Percentiles rank a stretch among this genome's conserved stretches.
These are phyloP conservation scores for Alosa alosa DNA, from an alignment of 2,113 vertebrate genomes.

Conservation along the genomic window DNA sequence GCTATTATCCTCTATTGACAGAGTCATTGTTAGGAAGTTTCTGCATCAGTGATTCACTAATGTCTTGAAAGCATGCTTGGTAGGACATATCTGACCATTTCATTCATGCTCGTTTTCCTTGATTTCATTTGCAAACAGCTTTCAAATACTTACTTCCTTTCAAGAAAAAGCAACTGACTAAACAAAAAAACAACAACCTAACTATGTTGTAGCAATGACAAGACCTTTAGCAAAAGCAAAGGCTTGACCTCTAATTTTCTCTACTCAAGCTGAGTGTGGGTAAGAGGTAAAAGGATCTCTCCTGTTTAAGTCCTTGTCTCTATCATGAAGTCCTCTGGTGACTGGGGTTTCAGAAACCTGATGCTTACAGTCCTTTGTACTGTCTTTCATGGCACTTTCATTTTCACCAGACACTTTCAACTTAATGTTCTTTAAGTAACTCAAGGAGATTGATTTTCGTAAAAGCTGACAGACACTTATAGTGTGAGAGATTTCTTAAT, in stretches of 20 bases:
- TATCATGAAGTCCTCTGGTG: not conserved
- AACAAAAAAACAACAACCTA: not conserved
- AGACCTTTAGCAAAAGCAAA: not conserved
- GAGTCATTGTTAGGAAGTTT: conserved; percentile 58
- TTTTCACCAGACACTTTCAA: conserved; percentile 24
- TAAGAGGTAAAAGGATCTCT: conserved; percentile 42
- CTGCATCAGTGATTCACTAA: conserved; percentile 58
- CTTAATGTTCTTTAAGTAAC: conserved; percentile 39
- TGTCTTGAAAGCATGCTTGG: conserved; percentile 59
- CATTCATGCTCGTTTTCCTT: conserved; percentile 53
- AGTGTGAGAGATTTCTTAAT: conserved; percentile 43
- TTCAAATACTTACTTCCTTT: conserved; percentile 19
- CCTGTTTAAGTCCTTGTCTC: conserved; percentile 21
- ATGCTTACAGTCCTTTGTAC: conserved; percentile 36
- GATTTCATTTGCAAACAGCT: conserved; percentile 21
- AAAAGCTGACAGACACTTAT: conserved; percentile 35
- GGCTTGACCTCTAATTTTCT: conserved; percentile 29
- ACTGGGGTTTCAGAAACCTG: conserved; percentile 38
- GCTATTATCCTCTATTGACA: conserved; percentile 64
- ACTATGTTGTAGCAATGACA: not conserved
- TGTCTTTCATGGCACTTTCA: conserved; percentile 21
- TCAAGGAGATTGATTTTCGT: conserved; percentile 37
- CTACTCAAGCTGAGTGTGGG: conserved; percentile 28
- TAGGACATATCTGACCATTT: conserved; percentile 62
- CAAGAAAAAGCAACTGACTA: not conserved